Evolutionary conservation across 1,140 invertebrate species (phyloP).

Genomic region (Gerris buenoi): DNA sequence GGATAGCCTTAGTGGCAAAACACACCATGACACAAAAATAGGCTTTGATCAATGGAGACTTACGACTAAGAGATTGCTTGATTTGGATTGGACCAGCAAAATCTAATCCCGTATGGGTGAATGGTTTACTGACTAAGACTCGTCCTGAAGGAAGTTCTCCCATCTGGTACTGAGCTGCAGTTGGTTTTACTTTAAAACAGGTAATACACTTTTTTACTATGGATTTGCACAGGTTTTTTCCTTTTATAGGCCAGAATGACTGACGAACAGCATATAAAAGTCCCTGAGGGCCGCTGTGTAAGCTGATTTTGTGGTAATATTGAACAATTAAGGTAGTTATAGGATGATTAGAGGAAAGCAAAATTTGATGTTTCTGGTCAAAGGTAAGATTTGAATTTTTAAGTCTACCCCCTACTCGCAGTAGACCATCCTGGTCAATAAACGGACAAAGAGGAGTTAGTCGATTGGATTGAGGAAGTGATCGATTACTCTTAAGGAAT

Average conservation of each 20-base stretch:
- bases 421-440: neutral
- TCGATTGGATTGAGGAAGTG: neutral
- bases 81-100: constrained; percentile 18
- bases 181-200: neutral
- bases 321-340: neutral
- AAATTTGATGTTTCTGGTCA: neutral
- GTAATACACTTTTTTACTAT: neutral
- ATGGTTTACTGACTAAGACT: constrained; percentile 30
- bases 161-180: neutral
- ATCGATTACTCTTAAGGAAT: neutral
- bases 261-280: neutral
- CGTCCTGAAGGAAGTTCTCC: constrained; percentile 3
- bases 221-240: neutral
- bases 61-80: neutral
- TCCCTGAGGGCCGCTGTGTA: neutral
- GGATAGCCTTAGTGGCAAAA: constrained; percentile 21
- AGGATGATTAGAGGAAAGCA: neutral
- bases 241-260: neutral
- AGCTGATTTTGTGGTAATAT: neutral
- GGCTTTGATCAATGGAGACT: neutral
- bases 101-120: constrained; percentile 25
- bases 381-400: neutral
- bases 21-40: constrained; percentile 24
- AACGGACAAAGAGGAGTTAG: neutral
- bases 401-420: neutral